Evolutionary conservation across 2,888 invertebrate genomes (phyloP).

Genomic region (Drosophila heteroneura): DNA sequence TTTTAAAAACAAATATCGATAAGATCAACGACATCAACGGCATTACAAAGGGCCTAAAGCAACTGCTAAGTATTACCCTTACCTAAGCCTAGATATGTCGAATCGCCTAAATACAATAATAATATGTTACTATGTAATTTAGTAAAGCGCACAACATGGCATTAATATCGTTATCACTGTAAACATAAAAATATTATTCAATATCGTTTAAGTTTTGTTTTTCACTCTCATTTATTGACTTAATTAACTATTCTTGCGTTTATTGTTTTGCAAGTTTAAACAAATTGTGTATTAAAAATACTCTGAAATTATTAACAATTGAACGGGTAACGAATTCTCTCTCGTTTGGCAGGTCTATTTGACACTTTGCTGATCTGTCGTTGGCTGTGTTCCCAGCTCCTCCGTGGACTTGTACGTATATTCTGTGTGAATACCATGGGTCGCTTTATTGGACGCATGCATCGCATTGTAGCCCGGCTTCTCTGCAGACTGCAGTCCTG

Average conservation of each 20-base stretch:
- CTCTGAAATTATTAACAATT: conserved; percentile 57
- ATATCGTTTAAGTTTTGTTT: not conserved
- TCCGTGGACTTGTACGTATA: conserved; percentile 61
- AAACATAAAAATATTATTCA: not conserved
- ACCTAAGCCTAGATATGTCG: not conserved
- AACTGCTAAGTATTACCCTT: not conserved
- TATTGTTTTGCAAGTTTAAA: conserved; percentile 58
- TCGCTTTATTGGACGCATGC: conserved; percentile 59
- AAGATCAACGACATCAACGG: not conserved
- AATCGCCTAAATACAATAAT: not conserved
- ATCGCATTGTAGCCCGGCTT: conserved; percentile 74
- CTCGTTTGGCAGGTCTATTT: conserved; percentile 33
- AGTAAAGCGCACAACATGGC: not conserved
- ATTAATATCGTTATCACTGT: not conserved
- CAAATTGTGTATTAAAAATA: conserved; percentile 62
- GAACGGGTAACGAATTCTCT: conserved; percentile 39
- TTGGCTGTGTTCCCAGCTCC: conserved; percentile 37
- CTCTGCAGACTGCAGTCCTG: conserved; percentile 47
- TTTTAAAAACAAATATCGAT: not conserved
- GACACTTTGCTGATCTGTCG: conserved; percentile 43
- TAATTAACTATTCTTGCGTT: conserved; percentile 33
- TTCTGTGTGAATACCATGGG: conserved; percentile 53
- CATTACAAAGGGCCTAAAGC: not conserved
- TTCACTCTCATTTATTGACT: conserved; percentile 4
- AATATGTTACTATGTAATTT: not conserved